phyloP scores from a whole-genome alignment of 2,797 vertebrate genomes.

The Anniella stebbinsi region DNA sequence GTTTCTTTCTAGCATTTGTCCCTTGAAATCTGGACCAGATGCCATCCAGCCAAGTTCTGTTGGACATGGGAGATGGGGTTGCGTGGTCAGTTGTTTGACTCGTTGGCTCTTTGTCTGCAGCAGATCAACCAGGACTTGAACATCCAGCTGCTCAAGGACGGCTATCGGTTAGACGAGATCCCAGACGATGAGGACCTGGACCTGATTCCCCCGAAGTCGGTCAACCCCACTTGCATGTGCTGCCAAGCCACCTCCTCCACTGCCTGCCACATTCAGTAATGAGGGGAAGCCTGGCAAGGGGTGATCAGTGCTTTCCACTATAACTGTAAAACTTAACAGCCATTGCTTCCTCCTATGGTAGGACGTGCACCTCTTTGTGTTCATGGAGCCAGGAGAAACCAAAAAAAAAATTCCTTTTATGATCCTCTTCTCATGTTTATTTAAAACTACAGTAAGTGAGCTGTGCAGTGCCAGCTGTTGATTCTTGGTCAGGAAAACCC shows the following conservation, averaged over 20 bases:
- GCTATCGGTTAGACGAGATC: slow-evolving; percentile 97
- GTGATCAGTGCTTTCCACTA: slow-evolving; percentile 72
- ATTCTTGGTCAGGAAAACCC: slow-evolving; percentile 31
- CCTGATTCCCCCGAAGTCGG: slow-evolving; percentile 97
- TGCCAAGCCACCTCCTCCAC: slow-evolving; percentile 97
- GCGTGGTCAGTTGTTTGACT: slow-evolving; percentile 60
- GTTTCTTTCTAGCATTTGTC: accelerated
- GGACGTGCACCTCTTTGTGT: slow-evolving; percentile 89
- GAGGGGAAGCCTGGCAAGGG: slow-evolving; percentile 63
- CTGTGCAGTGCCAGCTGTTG: slow-evolving; percentile 41
- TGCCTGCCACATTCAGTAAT: slow-evolving; percentile 97
- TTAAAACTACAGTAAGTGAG: slow-evolving; percentile 56
- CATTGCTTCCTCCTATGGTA: slow-evolving; percentile 99
- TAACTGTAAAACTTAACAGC: slow-evolving; percentile 86
- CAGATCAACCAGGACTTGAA: slow-evolving; percentile 99
- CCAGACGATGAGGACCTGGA: slow-evolving; percentile 98
- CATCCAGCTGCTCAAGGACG: slow-evolving; percentile 98
- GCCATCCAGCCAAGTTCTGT: accelerated
- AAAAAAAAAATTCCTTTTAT: slow-evolving; percentile 76
- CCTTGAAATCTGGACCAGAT: neutral
- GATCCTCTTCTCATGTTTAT: slow-evolving; percentile 65
- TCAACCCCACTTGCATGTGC: slow-evolving; percentile 99
- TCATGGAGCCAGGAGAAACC: slow-evolving; percentile 86
- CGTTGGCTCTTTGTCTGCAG: slow-evolving; percentile 81
- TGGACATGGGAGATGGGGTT: neutral